Evolutionary conservation across 2,888 invertebrate species (phyloP).

Genomic region (Callyntrura sp.): DNA sequence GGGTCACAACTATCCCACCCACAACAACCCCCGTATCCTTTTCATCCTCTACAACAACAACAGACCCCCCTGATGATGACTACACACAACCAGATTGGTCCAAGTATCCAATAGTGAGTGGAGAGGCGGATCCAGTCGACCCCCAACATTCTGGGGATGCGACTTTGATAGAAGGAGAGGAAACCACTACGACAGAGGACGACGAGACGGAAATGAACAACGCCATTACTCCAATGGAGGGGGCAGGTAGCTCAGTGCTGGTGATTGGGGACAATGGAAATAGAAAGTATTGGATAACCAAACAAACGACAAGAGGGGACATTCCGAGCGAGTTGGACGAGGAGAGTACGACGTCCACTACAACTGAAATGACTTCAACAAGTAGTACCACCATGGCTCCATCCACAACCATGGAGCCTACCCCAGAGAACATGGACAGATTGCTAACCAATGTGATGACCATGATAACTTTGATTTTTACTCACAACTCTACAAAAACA

Average conservation of each 20-base stretch:
- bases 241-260: slow-evolving; percentile 40
- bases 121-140: slow-evolving; percentile 61
- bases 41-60: slow-evolving; percentile 38
- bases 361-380: slow-evolving; percentile 76
- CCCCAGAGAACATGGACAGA: slow-evolving; percentile 82
- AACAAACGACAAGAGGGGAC: slow-evolving; percentile 82
- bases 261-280: slow-evolving; percentile 71
- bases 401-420: slow-evolving; percentile 74
- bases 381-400: slow-evolving; percentile 69
- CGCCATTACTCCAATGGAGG: slow-evolving; percentile 36
- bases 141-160: neutral
- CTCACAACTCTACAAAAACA: slow-evolving; percentile 82
- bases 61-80: slow-evolving; percentile 71
- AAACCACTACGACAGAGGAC: slow-evolving; percentile 14
- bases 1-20: neutral
- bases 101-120: slow-evolving; percentile 67
- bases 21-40: neutral
- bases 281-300: slow-evolving; percentile 72
- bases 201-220: slow-evolving; percentile 4
- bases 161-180: slow-evolving; percentile 15
- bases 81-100: slow-evolving; percentile 78
- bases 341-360: slow-evolving; percentile 77
- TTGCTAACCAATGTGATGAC: slow-evolving; percentile 82
- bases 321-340: slow-evolving; percentile 81
- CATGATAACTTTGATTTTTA: slow-evolving; percentile 78